Percentiles rank a stretch among this genome's conserved stretches.
Conservation (phyloP, 2,797 vertebrate genomes). For the Centropyge bicolor region DNA sequence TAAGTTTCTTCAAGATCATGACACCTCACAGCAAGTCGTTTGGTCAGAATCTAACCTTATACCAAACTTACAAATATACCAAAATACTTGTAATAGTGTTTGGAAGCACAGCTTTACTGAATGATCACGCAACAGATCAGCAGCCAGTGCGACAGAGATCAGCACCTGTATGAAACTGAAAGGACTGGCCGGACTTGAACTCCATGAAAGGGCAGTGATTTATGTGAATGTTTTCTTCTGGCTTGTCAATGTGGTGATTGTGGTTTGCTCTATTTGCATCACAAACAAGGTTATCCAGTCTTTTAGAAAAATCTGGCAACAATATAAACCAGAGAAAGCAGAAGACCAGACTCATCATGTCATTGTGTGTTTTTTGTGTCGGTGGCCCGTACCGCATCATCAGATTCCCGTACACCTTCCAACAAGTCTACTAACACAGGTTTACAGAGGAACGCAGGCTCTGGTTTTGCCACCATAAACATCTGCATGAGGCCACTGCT, state of each 20-base stretch:
- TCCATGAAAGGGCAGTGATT: slow-evolving; percentile 80
- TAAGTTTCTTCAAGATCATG: slow-evolving; percentile 93
- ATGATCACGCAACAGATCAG: slow-evolving; percentile 80
- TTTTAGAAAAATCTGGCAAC: slow-evolving; percentile 90
- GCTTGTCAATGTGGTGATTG: slow-evolving; percentile 84
- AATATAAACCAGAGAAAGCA: slow-evolving; percentile 86
- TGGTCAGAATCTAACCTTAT: slow-evolving; percentile 85
- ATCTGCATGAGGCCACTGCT: slow-evolving; percentile 91
- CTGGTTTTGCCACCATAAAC: slow-evolving; percentile 87
- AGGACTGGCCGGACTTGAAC: slow-evolving; percentile 77
- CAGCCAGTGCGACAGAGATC: slow-evolving; percentile 53
- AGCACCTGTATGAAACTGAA: slow-evolving; percentile 84
- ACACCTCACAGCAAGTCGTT: slow-evolving; percentile 86
- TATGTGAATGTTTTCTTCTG: slow-evolving; percentile 84
- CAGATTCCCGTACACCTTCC: slow-evolving; percentile 87
- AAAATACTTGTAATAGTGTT: slow-evolving; percentile 47
- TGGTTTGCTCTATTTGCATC: slow-evolving; percentile 90
- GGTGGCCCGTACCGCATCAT: slow-evolving; percentile 89
- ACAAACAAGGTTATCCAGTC: slow-evolving; percentile 90
- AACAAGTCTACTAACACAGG: slow-evolving; percentile 68
- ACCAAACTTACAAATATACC: no score
- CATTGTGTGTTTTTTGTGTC: slow-evolving; percentile 88
- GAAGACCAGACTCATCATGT: slow-evolving; percentile 87
- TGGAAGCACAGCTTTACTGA: slow-evolving; percentile 82
- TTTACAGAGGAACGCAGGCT: slow-evolving; percentile 86